Conservation (phyloP, 2,113 vertebrate species). For the Melanotaenia duboulayi region DNA sequence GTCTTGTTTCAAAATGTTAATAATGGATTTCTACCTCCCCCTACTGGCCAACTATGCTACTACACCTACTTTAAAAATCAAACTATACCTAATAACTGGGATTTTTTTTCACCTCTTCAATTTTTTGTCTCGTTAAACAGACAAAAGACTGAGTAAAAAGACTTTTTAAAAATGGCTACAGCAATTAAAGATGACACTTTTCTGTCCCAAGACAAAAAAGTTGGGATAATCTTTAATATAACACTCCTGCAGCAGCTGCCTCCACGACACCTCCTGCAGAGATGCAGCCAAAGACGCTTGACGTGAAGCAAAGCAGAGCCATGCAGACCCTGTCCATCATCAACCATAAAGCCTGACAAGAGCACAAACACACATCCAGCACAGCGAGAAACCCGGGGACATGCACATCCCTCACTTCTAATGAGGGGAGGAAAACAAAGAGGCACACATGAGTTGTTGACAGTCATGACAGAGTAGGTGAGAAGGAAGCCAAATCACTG, state of each 20-base stretch:
- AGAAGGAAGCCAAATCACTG: slow-evolving; percentile 23
- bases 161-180: neutral
- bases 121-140: slow-evolving; percentile 12
- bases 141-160: neutral
- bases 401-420: slow-evolving; percentile 59
- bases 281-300: slow-evolving; percentile 54
- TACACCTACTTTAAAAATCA: neutral
- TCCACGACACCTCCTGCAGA: slow-evolving; percentile 72
- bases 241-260: slow-evolving; percentile 17
- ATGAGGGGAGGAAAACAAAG: slow-evolving; percentile 31
- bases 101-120: neutral
- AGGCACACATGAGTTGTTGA: slow-evolving; percentile 43
- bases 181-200: neutral
- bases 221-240: too few relatives aligned
- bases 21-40: slow-evolving; percentile 44
- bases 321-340: slow-evolving; percentile 69
- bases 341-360: slow-evolving; percentile 36
- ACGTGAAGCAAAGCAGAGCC: slow-evolving; percentile 73
- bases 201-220: neutral
- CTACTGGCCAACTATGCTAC: slow-evolving; percentile 48
- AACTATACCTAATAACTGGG: neutral
- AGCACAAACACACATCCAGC: slow-evolving; percentile 70
- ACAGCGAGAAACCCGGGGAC: slow-evolving; percentile 47
- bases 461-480: slow-evolving; percentile 45
- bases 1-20: neutral